phyloP scores from a whole-genome alignment of 2,888 invertebrate species.

The Spodoptera littoralis region DNA sequence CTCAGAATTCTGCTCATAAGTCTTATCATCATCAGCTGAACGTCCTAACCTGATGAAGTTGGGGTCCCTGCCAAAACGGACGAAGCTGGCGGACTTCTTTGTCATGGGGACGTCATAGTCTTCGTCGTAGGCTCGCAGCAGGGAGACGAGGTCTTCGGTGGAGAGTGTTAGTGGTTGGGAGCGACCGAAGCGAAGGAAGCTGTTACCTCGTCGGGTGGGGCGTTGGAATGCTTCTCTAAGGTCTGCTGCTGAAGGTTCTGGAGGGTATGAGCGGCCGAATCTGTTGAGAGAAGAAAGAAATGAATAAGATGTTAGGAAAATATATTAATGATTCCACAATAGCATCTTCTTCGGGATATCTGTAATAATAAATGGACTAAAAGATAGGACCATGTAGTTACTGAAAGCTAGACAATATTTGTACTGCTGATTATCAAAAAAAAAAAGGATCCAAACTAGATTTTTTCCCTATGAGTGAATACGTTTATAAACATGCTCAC shows the following conservation, averaged over 20 bases:
- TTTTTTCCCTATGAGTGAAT: too few relatives aligned
- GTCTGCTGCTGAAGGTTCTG: constrained; percentile 80
- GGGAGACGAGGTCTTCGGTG: constrained; percentile 77
- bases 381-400: too few relatives aligned
- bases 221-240: constrained; percentile 76
- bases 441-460: too few relatives aligned
- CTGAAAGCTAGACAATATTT: too few relatives aligned
- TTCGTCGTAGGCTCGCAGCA: constrained; percentile 79
- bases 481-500: too few relatives aligned
- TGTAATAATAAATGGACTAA: too few relatives aligned
- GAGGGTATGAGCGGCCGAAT: constrained; percentile 82
- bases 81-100: constrained; percentile 78
- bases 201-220: constrained; percentile 76
- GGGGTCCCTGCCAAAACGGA: constrained; percentile 81
- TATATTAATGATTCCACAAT: too few relatives aligned
- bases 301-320: too few relatives aligned
- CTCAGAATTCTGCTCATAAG: constrained; percentile 69
- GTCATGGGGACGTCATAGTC: constrained; percentile 72
- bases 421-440: too few relatives aligned
- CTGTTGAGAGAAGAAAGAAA: constrained; percentile 57
- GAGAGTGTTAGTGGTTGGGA: constrained; percentile 77
- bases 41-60: constrained; percentile 87
- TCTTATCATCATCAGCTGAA: constrained; percentile 73
- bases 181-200: constrained; percentile 82
- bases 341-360: too few relatives aligned